Percentiles rank a stretch among this genome's conserved stretches.
Evolutionary conservation across 2,888 invertebrate species (phyloP).

Genomic region (Zelleria hepariella): DNA sequence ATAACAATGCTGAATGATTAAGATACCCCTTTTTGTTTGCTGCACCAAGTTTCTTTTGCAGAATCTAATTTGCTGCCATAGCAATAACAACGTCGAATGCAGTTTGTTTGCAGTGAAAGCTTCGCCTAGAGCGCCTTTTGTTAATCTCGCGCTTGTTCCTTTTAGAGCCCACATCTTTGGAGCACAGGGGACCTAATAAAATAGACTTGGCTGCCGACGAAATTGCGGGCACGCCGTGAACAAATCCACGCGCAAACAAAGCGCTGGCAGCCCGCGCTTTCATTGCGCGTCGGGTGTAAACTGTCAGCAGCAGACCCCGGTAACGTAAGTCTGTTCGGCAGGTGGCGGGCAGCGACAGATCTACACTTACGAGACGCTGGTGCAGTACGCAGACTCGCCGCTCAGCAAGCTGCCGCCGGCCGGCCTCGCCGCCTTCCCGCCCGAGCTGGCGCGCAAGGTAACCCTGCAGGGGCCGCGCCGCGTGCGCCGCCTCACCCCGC

Average conservation of each 20-base stretch:
- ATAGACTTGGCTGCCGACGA: not conserved
- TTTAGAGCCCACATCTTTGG: not conserved
- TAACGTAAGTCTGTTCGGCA: constrained; percentile 23
- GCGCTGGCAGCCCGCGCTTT: too few species aligned
- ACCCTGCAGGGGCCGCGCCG: constrained; percentile 21
- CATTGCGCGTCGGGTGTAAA: too few species aligned
- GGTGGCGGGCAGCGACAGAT: constrained; percentile 50
- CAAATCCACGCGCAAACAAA: too few species aligned
- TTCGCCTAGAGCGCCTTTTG: not conserved
- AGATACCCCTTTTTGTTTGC: constrained; percentile 10
- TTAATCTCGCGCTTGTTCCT: not conserved
- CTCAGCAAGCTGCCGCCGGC: constrained; percentile 68
- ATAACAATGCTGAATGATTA: constrained; percentile 12
- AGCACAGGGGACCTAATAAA: not conserved
- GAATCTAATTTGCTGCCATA: constrained; percentile 6
- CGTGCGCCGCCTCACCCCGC: constrained; percentile 16
- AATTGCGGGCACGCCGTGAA: too few species aligned
- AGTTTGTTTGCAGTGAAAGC: not conserved
- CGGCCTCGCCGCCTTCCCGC: constrained; percentile 59
- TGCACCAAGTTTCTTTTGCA: not conserved
- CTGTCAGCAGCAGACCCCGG: too few species aligned
- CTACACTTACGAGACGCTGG: constrained; percentile 68
- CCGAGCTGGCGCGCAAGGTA: constrained; percentile 69
- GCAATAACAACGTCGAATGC: not conserved
- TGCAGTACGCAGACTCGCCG: constrained; percentile 69